These are phyloP conservation scores for Drosophila crucigera DNA, from an alignment of 2,888 invertebrate species.

Conservation along the genomic window DNA sequence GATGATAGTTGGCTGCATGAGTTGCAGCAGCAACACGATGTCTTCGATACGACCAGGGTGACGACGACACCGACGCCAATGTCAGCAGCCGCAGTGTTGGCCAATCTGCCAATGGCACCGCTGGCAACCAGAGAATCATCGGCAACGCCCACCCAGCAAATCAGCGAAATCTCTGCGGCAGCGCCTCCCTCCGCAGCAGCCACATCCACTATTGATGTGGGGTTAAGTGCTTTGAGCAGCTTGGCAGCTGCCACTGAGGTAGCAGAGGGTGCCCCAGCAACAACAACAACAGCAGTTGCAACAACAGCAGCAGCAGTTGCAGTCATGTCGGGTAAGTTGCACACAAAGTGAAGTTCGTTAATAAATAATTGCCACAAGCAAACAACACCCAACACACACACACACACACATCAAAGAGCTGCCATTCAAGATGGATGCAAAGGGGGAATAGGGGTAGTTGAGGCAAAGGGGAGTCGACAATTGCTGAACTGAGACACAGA, in stretches of 20 bases:
- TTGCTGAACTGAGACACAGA: constrained; percentile 25
- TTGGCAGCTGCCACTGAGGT: constrained; percentile 25
- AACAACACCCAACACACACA: neutral
- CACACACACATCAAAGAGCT: constrained; percentile 38
- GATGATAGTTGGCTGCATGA: constrained; percentile 83
- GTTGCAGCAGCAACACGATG: constrained; percentile 81
- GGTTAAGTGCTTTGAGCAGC: constrained; percentile 47
- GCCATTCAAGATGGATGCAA: constrained; percentile 69
- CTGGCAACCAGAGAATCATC: constrained; percentile 76
- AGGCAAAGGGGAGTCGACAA: constrained; percentile 2
- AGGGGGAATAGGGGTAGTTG: constrained; percentile 3
- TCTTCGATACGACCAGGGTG: constrained; percentile 83
- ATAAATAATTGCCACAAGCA: constrained; percentile 24
- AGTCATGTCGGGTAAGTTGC: constrained; percentile 78
- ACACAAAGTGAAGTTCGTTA: constrained; percentile 38
- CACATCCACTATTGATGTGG: constrained; percentile 34
- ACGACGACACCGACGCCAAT: constrained; percentile 58
- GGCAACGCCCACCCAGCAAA: constrained; percentile 76
- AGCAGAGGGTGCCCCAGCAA: constrained; percentile 5
- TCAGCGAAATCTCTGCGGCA: constrained; percentile 50
- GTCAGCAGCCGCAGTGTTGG: constrained; percentile 49
- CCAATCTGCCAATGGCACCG: constrained; percentile 72
- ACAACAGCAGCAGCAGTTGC: constrained; percentile 40
- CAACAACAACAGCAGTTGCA: constrained; percentile 48
- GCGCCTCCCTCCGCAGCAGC: constrained; percentile 13